phyloP scores from a whole-genome alignment of 2,888 invertebrate genomes.

The Sicus ferrugineus region DNA sequence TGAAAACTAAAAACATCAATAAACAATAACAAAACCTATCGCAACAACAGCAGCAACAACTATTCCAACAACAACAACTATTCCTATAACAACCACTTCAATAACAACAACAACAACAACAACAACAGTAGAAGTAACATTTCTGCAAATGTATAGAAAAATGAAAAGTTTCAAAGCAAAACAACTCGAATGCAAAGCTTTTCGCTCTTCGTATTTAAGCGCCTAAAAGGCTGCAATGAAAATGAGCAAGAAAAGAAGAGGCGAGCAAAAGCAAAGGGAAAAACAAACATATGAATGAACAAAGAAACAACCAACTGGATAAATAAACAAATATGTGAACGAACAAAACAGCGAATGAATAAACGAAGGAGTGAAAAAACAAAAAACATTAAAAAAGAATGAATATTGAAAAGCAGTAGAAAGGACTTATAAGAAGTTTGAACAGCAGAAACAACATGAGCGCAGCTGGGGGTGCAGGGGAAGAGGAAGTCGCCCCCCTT shows the following conservation, averaged over 20 bases:
- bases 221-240: slow-evolving; percentile 31
- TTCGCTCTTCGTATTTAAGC: slow-evolving; percentile 25
- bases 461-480: too few species aligned
- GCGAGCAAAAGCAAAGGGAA: not conserved
- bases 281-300: not conserved
- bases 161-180: not conserved
- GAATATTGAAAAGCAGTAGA: not conserved
- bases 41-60: not conserved
- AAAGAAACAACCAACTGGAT: slow-evolving; percentile 3
- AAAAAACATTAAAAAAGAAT: not conserved
- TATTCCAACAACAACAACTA: not conserved
- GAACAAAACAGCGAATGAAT: too few species aligned
- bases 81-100: not conserved
- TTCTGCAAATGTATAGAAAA: not conserved
- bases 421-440: not conserved
- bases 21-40: not conserved
- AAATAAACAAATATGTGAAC: slow-evolving; percentile 13
- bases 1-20: not conserved
- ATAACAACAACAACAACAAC: not conserved
- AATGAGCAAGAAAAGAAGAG: not conserved
- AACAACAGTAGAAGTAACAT: not conserved
- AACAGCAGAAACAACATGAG: not conserved
- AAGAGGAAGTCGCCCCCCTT: too few species aligned
- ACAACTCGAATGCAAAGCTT: slow-evolving; percentile 25
- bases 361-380: not conserved